Evolutionary conservation across 2,113 vertebrate genomes (phyloP).

Genomic region (Mohoua ochrocephala): DNA sequence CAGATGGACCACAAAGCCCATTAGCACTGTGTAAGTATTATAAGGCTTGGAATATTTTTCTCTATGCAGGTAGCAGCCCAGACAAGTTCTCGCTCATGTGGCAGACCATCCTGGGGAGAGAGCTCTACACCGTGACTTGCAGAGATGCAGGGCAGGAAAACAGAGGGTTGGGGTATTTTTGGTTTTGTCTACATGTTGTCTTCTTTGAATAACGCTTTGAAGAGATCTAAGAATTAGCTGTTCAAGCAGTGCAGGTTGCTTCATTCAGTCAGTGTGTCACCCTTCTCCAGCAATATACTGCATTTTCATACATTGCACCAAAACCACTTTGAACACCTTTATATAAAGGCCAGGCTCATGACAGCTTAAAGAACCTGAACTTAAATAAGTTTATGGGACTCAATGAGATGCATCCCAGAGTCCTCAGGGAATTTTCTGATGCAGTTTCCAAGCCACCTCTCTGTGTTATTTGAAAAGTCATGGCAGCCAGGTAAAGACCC

Average conservation of each 20-base stretch:
- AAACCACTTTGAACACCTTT: neutral
- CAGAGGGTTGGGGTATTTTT: accelerated
- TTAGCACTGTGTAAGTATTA: neutral
- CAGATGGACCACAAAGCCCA: neutral
- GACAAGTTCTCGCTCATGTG: neutral
- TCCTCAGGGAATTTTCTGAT: neutral
- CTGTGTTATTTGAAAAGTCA: accelerated
- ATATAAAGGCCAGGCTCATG: neutral
- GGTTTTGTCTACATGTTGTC: neutral
- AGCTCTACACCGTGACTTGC: neutral
- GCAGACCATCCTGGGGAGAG: neutral
- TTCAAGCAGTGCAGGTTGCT: neutral
- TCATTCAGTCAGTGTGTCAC: no score
- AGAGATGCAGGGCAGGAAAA: neutral
- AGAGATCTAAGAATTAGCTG: neutral
- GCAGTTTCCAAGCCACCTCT: neutral
- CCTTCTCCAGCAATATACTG: neutral
- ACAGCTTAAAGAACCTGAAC: neutral
- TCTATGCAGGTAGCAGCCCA: neutral
- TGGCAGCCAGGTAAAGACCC: neutral
- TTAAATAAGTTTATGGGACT: neutral
- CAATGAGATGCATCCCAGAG: neutral
- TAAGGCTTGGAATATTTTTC: neutral
- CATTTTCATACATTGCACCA: neutral
- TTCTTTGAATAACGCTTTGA: neutral